Conservation (phyloP, 2,797 vertebrate genomes). For the Delichon dasypus region DNA sequence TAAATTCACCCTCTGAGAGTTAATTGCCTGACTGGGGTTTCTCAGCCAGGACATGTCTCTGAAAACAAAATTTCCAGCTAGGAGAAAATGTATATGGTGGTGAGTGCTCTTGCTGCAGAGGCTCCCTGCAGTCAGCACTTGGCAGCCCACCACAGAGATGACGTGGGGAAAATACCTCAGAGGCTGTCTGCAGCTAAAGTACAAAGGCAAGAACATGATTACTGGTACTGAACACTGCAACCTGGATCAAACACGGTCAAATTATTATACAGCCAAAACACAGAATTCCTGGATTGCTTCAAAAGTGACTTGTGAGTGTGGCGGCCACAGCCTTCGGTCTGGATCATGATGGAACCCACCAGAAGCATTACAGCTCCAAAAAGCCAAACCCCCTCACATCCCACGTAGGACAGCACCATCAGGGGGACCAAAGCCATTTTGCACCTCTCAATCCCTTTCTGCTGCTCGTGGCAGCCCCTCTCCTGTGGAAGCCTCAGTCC, state of each 20-base stretch:
- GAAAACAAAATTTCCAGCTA: conserved; percentile 4
- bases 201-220: background rate
- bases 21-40: conserved; percentile 19
- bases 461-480: fast-evolving
- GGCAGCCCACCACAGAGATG: background rate
- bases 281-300: background rate
- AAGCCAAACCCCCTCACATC: background rate
- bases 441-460: background rate
- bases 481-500: background rate
- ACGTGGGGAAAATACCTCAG: background rate
- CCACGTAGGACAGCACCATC: fast-evolving
- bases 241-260: background rate
- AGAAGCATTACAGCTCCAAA: fast-evolving
- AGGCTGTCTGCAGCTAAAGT: background rate
- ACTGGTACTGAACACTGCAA: background rate
- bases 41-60: background rate
- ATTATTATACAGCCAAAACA: background rate
- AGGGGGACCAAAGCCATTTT: background rate
- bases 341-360: fast-evolving
- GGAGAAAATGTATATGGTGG: background rate
- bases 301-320: background rate
- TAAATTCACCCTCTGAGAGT: background rate
- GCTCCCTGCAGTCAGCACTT: background rate
- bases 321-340: fast-evolving
- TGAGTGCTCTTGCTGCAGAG: background rate